Conservation (phyloP, 2,113 vertebrate species). For the Psilopogon haemacephalus region DNA sequence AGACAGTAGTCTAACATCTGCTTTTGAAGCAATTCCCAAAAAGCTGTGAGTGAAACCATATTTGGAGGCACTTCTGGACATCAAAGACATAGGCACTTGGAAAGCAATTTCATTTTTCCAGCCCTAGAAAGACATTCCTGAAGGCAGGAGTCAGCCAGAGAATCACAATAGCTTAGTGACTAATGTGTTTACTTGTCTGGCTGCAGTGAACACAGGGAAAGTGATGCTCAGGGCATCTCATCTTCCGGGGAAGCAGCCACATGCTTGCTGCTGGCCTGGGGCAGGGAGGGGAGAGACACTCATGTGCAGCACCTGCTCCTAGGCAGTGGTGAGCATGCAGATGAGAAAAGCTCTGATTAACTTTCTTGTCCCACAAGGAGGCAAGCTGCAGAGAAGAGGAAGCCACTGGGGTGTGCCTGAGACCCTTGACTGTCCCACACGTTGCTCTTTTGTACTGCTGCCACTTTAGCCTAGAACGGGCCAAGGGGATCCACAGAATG, state of each 20-base stretch:
- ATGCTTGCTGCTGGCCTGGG: neutral
- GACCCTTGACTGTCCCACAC: accelerated
- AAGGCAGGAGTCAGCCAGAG: constrained; percentile 41
- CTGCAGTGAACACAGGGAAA: neutral
- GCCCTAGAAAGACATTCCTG: constrained; percentile 34
- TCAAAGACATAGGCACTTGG: constrained; percentile 31
- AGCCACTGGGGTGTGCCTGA: neutral
- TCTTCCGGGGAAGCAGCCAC: neutral
- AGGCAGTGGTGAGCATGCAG: neutral
- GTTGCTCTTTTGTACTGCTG: neutral
- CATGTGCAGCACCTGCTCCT: neutral
- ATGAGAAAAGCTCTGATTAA: neutral
- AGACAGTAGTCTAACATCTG: neutral
- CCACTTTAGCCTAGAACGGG: neutral
- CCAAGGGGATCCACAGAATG: neutral
- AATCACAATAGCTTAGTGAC: constrained; percentile 41
- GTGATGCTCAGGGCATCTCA: neutral
- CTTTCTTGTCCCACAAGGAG: neutral
- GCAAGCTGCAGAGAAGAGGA: neutral
- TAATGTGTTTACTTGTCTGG: constrained; percentile 36
- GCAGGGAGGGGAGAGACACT: neutral
- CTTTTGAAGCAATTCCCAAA: neutral
- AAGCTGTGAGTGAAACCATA: neutral
- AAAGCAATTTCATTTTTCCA: constrained; percentile 36
- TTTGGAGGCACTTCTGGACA: neutral